A percentile compares a stretch with the other conserved stretches of the same genome.
Conservation (phyloP, 2,888 invertebrate species). For the Aphodius granarius region DNA sequence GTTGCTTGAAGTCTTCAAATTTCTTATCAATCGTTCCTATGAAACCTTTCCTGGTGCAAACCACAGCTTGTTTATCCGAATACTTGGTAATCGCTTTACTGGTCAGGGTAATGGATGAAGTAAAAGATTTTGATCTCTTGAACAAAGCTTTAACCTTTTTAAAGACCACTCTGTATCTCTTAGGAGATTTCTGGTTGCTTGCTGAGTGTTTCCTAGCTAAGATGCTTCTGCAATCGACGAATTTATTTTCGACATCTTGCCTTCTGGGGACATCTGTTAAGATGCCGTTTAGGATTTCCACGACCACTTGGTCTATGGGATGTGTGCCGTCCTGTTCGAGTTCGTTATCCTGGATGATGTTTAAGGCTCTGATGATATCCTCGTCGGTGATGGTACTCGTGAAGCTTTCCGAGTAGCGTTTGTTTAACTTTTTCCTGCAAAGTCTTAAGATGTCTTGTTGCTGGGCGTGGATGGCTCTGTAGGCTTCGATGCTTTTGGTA, state of each 20-base stretch:
- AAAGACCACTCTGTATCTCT: not conserved
- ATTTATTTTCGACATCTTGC: not conserved
- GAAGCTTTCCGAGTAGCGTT: not conserved
- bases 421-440: not conserved
- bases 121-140: not conserved
- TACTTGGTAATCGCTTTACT: not conserved
- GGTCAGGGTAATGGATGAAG: not conserved
- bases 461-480: not conserved
- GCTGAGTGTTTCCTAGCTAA: not conserved
- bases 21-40: not conserved
- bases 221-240: no score
- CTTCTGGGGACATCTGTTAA: not conserved
- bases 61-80: not conserved
- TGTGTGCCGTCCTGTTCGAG: not conserved
- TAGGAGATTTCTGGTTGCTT: not conserved
- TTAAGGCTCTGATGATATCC: slow-evolving; percentile 4
- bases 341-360: not conserved
- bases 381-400: not conserved
- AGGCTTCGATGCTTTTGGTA: not conserved
- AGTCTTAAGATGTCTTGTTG: slow-evolving; percentile 8
- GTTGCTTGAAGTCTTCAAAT: not conserved
- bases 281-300: not conserved
- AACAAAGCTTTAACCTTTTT: not conserved
- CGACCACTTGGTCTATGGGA: not conserved
- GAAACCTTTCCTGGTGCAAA: not conserved